Evolutionary conservation across 2,113 vertebrate species (phyloP), one percentile per base, ranked within the genome.

Genomic region (Elachura formosa): DNA sequence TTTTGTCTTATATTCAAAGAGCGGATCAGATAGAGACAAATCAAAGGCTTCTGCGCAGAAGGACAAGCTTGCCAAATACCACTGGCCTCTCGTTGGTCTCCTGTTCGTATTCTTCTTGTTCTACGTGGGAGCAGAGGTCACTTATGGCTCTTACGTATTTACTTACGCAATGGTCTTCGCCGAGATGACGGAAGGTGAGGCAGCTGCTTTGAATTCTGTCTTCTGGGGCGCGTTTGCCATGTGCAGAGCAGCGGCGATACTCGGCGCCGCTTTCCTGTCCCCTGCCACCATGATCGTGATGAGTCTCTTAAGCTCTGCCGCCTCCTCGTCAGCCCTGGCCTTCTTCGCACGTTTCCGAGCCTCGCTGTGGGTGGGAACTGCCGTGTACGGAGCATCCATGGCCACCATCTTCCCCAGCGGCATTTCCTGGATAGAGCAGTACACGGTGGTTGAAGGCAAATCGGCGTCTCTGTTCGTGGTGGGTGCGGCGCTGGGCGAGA

Each of bases 381-480:
- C 97, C 0, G 81, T 99, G 28, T 99, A 99, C 1, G 99, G 99
- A 0, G 98, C 98, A 0, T 99, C 99, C 1, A 98, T 99, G 99
- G 98, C 99, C 6, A 97, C 98, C 72, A 98, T 98, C 5, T 99
- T 99, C 89, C 99, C 99, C 90, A 99, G 99, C 5, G 99, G 99
- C 5, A 95, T 99, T 49, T 98, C 99, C 43, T 99, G 99, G 99
- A 59, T 99, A 38, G 99, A 99, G 80, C 99, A 99, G 97, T 99
- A 99, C 97, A 99, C 98, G 0, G 97, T 97, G 0, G 97, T 99
- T 55, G 98, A 98, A 0, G 98, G 98, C 1, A 98, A 97, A 41
- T 97, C 98, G 0, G 98, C 99, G 0, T 98, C 99, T 0, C 87
- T 97, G 7, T 99, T 99, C 2, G 99, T 99, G 25, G 89, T 99